A percentile compares a stretch with the other conserved stretches of the same genome.
These are phyloP conservation scores for Bicyclus anynana DNA, from an alignment of 1,140 invertebrate species.

Conservation along the genomic window DNA sequence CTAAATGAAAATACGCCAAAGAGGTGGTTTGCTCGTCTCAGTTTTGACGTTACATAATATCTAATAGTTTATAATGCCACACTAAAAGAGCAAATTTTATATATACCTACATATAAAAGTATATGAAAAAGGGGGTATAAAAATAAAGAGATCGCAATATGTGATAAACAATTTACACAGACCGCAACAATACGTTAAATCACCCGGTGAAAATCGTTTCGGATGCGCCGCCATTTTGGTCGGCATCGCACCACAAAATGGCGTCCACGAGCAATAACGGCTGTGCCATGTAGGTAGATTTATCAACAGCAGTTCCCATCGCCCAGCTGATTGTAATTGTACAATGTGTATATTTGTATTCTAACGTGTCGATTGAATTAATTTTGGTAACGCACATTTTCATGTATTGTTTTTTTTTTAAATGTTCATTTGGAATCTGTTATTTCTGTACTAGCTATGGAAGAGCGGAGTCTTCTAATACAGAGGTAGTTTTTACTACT, in stretches of 20 bases:
- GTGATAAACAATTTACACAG: conserved; percentile 13
- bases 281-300: conserved; percentile 14
- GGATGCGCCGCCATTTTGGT: conserved; percentile 25
- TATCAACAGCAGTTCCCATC: conserved; percentile 6
- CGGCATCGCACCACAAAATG: conserved; percentile 20
- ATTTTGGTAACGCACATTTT: not conserved
- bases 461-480: no score
- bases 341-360: not conserved
- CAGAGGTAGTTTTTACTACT: no score
- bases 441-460: no score
- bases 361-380: not conserved
- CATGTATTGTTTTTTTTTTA: no score
- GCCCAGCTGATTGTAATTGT: conserved; percentile 2
- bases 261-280: conserved; percentile 15
- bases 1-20: no score
- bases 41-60: no score
- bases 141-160: conserved; percentile 2
- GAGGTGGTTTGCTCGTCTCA: no score
- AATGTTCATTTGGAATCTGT: no score
- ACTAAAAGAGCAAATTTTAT: no score
- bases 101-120: no score
- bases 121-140: no score
- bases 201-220: conserved; percentile 22
- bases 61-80: no score
- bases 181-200: conserved; percentile 28